Conservation (phyloP, 37 sponge, comb jelly and placozoan species). For the Dysidea cf. avara region DNA sequence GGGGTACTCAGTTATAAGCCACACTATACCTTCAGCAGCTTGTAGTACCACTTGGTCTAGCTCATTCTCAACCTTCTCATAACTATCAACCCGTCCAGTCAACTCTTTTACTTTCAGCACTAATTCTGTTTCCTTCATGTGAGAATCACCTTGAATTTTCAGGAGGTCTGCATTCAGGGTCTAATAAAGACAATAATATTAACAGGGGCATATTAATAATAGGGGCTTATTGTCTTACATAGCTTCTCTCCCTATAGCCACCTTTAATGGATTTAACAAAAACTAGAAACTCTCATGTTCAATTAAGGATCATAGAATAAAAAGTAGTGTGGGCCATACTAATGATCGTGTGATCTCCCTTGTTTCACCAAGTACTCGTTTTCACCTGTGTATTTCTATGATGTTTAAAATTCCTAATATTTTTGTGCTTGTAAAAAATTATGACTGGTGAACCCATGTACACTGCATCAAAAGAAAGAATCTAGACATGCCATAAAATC, state of each 20-base stretch:
- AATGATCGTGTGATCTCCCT: too few relatives aligned
- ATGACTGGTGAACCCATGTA: too few relatives aligned
- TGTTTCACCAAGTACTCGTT: too few relatives aligned
- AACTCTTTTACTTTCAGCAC: slow-evolving; percentile 48
- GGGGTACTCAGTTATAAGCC: background rate
- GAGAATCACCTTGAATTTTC: background rate
- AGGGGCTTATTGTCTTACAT: too few relatives aligned
- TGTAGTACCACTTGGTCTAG: slow-evolving; percentile 85
- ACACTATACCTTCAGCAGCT: slow-evolving; percentile 59
- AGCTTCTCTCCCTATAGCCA: too few relatives aligned
- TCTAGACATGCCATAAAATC: too few relatives aligned
- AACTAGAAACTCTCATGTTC: background rate
- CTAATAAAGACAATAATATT: slow-evolving; percentile 7
- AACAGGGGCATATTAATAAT: background rate
- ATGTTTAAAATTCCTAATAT: too few relatives aligned
- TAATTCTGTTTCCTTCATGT: slow-evolving; percentile 30
- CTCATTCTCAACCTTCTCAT: slow-evolving; percentile 83
- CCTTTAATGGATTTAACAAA: background rate
- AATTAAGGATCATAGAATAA: too few relatives aligned
- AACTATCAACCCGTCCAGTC: slow-evolving; percentile 36
- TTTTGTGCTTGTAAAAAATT: too few relatives aligned
- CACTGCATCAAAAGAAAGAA: too few relatives aligned
- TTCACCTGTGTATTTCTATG: too few relatives aligned
- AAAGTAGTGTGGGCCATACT: too few relatives aligned
- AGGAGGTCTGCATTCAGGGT: slow-evolving; percentile 56